Evolutionary conservation across 2,113 vertebrate genomes (phyloP).

Genomic region (Mohoua ochrocephala): DNA sequence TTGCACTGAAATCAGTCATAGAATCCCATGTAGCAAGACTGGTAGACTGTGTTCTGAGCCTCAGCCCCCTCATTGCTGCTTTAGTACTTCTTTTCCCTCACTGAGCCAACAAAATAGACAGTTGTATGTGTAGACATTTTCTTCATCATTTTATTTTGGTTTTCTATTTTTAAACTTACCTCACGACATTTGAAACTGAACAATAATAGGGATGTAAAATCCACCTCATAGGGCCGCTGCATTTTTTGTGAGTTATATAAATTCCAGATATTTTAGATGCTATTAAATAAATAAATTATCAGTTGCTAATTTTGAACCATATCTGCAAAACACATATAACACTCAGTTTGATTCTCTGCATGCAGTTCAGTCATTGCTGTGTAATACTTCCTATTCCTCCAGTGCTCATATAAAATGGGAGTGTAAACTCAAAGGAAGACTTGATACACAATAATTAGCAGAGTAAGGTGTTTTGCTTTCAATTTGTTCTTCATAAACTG

Average conservation of each 20-base stretch:
- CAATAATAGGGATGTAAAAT: not conserved
- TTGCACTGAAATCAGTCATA: not conserved
- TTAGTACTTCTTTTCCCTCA: not conserved
- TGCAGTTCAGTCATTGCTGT: constrained; percentile 6
- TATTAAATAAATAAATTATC: not conserved
- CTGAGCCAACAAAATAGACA: not conserved
- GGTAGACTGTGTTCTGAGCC: not conserved
- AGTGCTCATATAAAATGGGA: not conserved
- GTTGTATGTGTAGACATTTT: not conserved
- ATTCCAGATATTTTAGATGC: not conserved
- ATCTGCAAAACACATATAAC: not conserved
- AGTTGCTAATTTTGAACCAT: not conserved
- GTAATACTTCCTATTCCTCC: not conserved
- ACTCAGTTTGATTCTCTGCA: not conserved
- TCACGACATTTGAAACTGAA: not conserved
- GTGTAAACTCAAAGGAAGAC: constrained; percentile 40
- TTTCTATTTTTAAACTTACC: not conserved
- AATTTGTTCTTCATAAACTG: constrained; percentile 2
- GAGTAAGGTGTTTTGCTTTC: constrained; percentile 23
- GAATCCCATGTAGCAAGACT: not conserved
- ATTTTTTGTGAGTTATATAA: not conserved
- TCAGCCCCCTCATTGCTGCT: not conserved
- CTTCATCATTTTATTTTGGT: not conserved
- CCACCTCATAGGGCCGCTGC: not conserved
- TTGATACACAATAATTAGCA: constrained; percentile 39